Base-by-base conservation (phyloP, 2,113 vertebrate species). In the Chunga burmeisteri region DNA sequence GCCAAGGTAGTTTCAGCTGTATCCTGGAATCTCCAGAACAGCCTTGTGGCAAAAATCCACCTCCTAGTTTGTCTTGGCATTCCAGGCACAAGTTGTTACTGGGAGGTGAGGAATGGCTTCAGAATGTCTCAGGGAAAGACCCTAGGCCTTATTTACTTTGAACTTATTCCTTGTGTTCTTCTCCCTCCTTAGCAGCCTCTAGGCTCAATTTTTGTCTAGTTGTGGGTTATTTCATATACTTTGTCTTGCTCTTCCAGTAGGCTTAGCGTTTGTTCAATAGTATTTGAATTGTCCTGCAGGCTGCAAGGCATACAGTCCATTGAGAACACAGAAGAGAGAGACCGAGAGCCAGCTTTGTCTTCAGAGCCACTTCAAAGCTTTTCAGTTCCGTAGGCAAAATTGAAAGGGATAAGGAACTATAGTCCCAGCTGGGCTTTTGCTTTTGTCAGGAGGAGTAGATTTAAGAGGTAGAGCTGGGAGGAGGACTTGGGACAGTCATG, bases 241-340 rank as follows among this genome's bases (percentile, higher is more conserved):
- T 14, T 44, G 36, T 91, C 42, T 52, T 68, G 36, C 34, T 91
- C 18, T 81, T 95, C 22, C 47, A 63, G 44, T 86, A 70, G 22
- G 34, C 55, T 92, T 38, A 93, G 29, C 50, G 86, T 88, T 89
- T 96, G 72, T 52, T 96, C 79, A 56, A 1, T 81, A 55, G 22
- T 81, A 27, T 85, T 91, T 88, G 62, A 68, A 72, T 72, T 93
- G 80, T 89, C 68, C 93, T 93, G 55, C 63, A 92, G 83, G 72
- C 86, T 96, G 83, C 27, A 58, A 95, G 83, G 62, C 77, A n/a
- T 78, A 47, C 36, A 65, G 86, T 88, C 56, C 68, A 36, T 47
- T 73, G 81, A 87, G 91, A 96, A 66, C 72, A 74, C 38, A 44
- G 52, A 80, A 84, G 38, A 52, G 88, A 84, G 80, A 86, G 38